Conservation (phyloP, 2,113 vertebrate genomes). For the Merops nubicus region DNA sequence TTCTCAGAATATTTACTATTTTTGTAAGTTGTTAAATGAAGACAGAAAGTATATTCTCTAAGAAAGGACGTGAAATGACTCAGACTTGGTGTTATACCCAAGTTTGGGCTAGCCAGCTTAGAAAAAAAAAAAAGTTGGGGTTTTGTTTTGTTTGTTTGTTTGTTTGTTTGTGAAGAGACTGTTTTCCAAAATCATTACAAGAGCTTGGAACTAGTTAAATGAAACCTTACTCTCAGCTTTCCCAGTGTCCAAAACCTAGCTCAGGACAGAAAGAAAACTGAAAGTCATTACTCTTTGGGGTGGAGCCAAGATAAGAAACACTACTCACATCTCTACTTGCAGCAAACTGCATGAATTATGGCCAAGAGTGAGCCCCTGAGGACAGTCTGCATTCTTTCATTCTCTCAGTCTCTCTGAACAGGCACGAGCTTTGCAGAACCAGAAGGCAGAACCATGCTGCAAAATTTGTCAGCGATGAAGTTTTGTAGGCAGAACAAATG, state of each 20-base stretch:
- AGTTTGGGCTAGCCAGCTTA: neutral
- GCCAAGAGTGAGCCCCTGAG: neutral
- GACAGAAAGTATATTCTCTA: neutral
- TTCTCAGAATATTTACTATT: neutral
- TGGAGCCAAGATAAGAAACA: slow-evolving; percentile 3
- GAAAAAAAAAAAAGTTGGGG: accelerated
- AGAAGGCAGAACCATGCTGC: neutral
- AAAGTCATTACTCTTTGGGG: slow-evolving; percentile 34
- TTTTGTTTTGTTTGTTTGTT: no score
- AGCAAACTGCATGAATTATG: neutral
- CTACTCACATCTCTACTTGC: neutral
- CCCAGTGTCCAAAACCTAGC: neutral
- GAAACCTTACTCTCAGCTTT: neutral
- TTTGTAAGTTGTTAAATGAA: neutral
- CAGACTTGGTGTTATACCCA: neutral
- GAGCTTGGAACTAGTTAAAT: neutral
- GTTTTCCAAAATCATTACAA: neutral
- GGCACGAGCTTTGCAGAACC: neutral
- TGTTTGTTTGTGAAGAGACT: neutral
- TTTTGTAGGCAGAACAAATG: neutral
- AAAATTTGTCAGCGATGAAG: neutral
- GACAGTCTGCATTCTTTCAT: neutral
- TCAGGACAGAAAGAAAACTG: slow-evolving; percentile 1
- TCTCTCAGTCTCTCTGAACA: neutral
- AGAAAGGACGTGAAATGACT: neutral